Base-by-base conservation (phyloP, 2,888 invertebrate genomes). In the Dryobota labecula region DNA sequence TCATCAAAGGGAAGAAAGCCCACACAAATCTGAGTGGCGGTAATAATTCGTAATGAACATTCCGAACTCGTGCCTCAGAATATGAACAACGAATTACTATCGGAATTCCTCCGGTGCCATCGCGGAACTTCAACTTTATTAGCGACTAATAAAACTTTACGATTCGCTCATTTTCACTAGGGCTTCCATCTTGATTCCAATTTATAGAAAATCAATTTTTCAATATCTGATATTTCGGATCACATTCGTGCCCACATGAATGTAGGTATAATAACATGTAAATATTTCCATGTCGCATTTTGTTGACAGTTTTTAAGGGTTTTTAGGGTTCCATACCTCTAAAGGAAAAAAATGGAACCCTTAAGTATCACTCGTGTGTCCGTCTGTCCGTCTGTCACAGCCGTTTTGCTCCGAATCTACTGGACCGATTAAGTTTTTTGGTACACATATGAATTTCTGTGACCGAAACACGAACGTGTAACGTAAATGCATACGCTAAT, bases 71-170 rank as follows among this genome's bases (percentile, higher is more conserved):
- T 91, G 90, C 84, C 84, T 71, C 80, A 60, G 89, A 91, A 91
- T 90, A 90, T 91, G 90, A 90, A 90, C 89, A 88, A 87, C 83
- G 90, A 90, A 90, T 91, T 90, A 91, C 86, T 83, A 83, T 83
- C 82, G 72, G 78, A 80, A 86, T 87, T 87, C 86, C 85, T 85
- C 61, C 72, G 72, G 80, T 75, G 79, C 78, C 83, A 86, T 85
- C 84, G 77, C 79, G 80, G 84, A 86, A 87, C 85, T 88, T 86
- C 84, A 69, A 85, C 85, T 89, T 89, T 88, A 89, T 88, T 86
- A 87, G 85, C 76, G 74, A 84, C 84, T 86, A 84, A 89, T 89
- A 89, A 88, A 89, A 89, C 87, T 88, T 89, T 86, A 88, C 80
- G 88, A 86, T 84, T 75, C 61, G 70, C 82, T 85, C 85, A 85